Evolutionary conservation across 2,888 invertebrate genomes (phyloP).

Genomic region (Idaea aversata): DNA sequence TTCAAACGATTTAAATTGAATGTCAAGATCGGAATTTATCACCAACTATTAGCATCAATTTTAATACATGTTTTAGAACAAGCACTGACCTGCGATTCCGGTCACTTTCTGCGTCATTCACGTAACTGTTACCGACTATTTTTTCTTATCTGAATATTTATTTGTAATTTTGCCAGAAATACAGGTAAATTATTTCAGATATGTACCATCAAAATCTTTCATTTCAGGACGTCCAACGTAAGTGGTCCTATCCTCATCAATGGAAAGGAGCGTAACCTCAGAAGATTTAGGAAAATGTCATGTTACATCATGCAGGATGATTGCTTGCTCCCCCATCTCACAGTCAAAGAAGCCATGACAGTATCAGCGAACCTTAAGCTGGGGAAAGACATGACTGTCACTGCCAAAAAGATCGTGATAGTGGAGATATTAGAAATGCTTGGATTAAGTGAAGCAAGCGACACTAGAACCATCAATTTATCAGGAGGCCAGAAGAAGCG

Average conservation of each 20-base stretch:
- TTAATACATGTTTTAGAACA: background rate
- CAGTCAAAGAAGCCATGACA: conserved; percentile 95
- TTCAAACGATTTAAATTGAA: background rate
- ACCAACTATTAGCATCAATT: background rate
- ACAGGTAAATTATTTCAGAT: background rate
- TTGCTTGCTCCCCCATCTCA: conserved; percentile 92
- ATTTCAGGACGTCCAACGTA: conserved; percentile 88
- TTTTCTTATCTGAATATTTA: background rate
- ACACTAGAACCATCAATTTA: conserved; percentile 89
- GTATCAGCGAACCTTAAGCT: conserved; percentile 96
- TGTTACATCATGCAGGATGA: conserved; percentile 99
- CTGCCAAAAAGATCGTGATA: conserved; percentile 89
- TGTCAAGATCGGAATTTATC: conserved; percentile 2
- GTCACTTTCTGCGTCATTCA: background rate
- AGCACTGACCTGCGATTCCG: conserved; percentile 1
- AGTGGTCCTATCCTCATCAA: conserved; percentile 93
- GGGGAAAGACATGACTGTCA: conserved; percentile 86
- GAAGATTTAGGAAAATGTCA: conserved; percentile 94
- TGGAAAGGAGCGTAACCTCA: conserved; percentile 90
- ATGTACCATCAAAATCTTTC: conserved; percentile 22
- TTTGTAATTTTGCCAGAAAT: background rate
- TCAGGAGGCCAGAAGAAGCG: conserved; percentile 96
- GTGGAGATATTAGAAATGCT: conserved; percentile 92
- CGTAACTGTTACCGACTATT: background rate
- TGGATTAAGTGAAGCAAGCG: conserved; percentile 88